Evolutionary conservation across 2,797 vertebrate genomes (phyloP), one percentile per base, ranked within the genome.

Genomic region (Neosilurus mollespiculum): DNA sequence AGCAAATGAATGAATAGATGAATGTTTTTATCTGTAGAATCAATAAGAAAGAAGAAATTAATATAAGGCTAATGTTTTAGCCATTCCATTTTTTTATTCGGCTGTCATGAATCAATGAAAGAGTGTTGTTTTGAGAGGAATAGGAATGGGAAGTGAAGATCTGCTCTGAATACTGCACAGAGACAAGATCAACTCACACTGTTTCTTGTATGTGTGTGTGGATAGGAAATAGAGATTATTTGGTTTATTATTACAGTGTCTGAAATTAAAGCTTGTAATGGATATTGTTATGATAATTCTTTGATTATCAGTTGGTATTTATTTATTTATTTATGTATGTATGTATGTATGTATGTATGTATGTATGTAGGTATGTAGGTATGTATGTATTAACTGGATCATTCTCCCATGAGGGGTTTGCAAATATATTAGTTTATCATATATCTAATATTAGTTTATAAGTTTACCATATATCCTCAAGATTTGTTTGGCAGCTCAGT

Each of bases 91-190:
- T 24, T 66, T 15, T 65, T 64, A 78, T 71, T 18, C 34, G 30
- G 37, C 65, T 56, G 49, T 72, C 82, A 64, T 79, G 59, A 58
- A 79, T 70, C 30, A 84, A 59, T 56, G 54, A 64, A 49, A 73
- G 34, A n/a, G 3, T 61, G 54, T 11, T 76, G 30, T 59, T 58
- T 75, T 24, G 30, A 75, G 30, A 75, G 56, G 30, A 59, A 37
- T 7, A 37, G 54, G 26, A 64, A 78, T 43, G 20, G 58, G 49
- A 77, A 78, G 51, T 26, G 56, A 43, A 78, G 65, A 59, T 78
- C 71, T 30, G 3, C 15, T 26, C n/a, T 71, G 22, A 69, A 49
- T 69, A 78, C 20, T 78, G 58, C 75, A 15, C 34, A 49, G 61
- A 76, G 54, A 58, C 51, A 77, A 11, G 73, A 79, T 71, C 82